Conservation (phyloP, 92 coral and sea anemone species). For the Scolanthus callimorphus region DNA sequence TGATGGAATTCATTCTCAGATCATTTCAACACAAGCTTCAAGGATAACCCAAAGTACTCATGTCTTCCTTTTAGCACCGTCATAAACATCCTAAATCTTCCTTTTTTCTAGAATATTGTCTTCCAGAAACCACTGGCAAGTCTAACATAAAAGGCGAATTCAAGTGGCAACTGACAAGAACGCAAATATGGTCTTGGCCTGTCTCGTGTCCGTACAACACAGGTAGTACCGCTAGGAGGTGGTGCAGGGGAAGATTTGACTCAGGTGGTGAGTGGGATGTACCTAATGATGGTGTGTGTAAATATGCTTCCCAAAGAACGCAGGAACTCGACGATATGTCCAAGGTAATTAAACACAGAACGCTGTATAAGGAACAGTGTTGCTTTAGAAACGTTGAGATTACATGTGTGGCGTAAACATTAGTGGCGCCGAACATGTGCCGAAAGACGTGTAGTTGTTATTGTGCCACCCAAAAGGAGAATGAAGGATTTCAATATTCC, state of each 20-base stretch:
- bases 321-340: not conserved
- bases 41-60: no score
- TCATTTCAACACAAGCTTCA: no score
- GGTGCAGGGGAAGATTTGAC: not conserved
- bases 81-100: no score
- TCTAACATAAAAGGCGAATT: conserved; percentile 38
- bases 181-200: conserved; percentile 1
- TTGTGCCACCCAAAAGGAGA: no score
- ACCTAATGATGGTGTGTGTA: not conserved
- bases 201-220: not conserved
- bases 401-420: no score
- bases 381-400: no score
- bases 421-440: no score
- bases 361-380: no score
- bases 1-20: no score
- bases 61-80: no score
- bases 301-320: not conserved
- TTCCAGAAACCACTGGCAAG: conserved; percentile 48
- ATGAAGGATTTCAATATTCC: no score
- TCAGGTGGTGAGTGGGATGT: not conserved
- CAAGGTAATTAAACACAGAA: not conserved
- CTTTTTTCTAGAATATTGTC: conserved; percentile 51
- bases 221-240: not conserved
- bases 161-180: conserved; percentile 34
- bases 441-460: no score